Evolutionary conservation across 2,113 vertebrate species (phyloP), one percentile per base, ranked within the genome.

Genomic region (Zosterops lateralis): DNA sequence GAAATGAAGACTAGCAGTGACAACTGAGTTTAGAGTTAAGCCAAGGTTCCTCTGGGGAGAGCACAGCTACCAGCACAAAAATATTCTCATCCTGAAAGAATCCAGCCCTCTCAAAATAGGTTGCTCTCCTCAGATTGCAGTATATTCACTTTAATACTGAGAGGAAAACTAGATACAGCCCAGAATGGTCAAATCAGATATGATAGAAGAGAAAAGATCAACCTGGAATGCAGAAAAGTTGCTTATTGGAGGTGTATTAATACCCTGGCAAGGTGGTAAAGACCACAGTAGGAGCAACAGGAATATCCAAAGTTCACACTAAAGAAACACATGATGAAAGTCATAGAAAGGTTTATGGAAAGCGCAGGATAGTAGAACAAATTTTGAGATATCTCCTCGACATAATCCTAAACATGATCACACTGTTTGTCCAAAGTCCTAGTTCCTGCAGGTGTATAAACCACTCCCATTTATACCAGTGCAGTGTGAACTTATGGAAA

Each of bases 1-100:
- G 93, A 95, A 96, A 96, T 74, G 82, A 82, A 92, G 91, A 80
- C 81, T 20, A 86, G 78, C 22, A 79, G 51, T 34, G 66, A 95
- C 88, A 95, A 85, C 78, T 45, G 64, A 90, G 56, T 84, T 87
- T 67, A 91, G 36, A 90, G 44, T 51, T 85, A 92, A 89, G 84
- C 31, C 4, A 6, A 58, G 21, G 61, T 19, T 92, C 29, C 76
- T 89, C 84, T 7, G 5, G 75, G 75, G 75, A 96, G 6, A 85
- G 47, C 57, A 82, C n/a, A 71, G 38, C 17, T 81, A 79, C 32
- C n/a, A 61, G 42, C 20, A 61, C 3, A 42, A 95, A 90, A 83
- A 74, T 70, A 45, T 17, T 44, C 4, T 62, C 44, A 40, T 53
- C 6, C 34, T 84, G 77, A 84, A 56, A 76, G 66, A 40, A 72